These are phyloP conservation scores for Platalea minor DNA, from an alignment of 2,797 vertebrate genomes.

Conservation along the genomic window DNA sequence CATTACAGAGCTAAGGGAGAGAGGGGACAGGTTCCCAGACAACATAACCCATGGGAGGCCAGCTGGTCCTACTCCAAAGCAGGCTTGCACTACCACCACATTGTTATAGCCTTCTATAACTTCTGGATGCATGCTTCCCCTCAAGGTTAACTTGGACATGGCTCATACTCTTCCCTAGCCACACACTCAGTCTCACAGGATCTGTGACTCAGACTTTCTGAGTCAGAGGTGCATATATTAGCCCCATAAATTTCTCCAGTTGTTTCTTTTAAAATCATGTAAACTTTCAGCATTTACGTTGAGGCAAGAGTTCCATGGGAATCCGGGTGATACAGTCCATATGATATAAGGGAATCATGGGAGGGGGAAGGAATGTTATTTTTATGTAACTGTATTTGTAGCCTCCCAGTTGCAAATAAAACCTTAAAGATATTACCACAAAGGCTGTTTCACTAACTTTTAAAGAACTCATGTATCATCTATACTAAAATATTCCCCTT, in stretches of 20 bases:
- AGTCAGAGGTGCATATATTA: background rate
- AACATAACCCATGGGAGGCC: background rate
- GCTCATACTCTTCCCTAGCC: background rate
- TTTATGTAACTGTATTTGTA: background rate
- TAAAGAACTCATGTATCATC: background rate
- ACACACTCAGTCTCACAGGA: background rate
- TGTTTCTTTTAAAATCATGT: background rate
- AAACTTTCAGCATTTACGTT: background rate
- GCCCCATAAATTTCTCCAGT: background rate
- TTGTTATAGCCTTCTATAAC: too few species aligned
- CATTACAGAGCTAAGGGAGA: background rate
- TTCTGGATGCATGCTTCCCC: background rate
- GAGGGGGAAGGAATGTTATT: background rate
- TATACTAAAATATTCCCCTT: background rate
- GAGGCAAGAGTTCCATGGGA: background rate
- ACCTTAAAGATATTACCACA: background rate
- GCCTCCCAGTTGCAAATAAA: background rate
- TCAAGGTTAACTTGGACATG: background rate
- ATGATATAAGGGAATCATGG: background rate
- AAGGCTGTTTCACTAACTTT: background rate
- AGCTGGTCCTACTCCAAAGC: background rate
- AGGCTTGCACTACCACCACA: rapidly evolving
- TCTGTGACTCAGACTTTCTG: background rate
- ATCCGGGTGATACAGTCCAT: background rate
- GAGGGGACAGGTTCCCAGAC: background rate